Conservation (phyloP, 37 sponge, comb jelly and placozoan genomes). For the Chondrosia reniformis region DNA sequence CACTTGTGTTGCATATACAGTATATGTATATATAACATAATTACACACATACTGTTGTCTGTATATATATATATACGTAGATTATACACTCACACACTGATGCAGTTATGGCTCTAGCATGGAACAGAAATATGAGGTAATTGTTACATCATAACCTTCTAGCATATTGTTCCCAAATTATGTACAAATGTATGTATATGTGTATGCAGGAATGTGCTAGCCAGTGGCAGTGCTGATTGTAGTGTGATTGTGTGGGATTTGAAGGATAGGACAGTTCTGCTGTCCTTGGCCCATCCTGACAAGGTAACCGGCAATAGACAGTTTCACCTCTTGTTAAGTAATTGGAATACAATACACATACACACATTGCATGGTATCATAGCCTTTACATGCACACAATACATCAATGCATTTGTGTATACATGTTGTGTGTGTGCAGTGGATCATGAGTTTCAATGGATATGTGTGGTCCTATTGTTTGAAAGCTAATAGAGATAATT, state of each 20-base stretch:
- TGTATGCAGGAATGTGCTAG: conserved; percentile 63
- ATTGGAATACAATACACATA: no score
- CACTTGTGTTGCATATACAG: no score
- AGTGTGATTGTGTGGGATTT: conserved; percentile 90
- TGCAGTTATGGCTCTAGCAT: conserved; percentile 85
- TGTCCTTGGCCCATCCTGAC: conserved; percentile 64
- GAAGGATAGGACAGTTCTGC: conserved; percentile 34
- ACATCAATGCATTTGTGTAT: neutral
- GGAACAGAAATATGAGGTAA: conserved; percentile 75
- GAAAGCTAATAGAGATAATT: no score
- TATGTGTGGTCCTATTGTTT: no score
- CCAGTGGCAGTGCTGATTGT: conserved; percentile 91
- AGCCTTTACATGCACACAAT: neutral
- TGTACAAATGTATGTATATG: no score
- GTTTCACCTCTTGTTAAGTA: no score
- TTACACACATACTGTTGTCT: neutral
- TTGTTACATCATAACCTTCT: neutral
- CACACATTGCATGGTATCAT: neutral
- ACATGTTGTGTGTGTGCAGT: conserved; percentile 7
- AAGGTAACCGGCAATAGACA: conserved; percentile 39
- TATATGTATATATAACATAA: no score
- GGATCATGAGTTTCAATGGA: neutral
- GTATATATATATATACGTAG: neutral
- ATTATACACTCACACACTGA: conserved; percentile 70
- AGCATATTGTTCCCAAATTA: no score